Conservation (phyloP, 2,797 vertebrate species). For the Xerus rutilus region DNA sequence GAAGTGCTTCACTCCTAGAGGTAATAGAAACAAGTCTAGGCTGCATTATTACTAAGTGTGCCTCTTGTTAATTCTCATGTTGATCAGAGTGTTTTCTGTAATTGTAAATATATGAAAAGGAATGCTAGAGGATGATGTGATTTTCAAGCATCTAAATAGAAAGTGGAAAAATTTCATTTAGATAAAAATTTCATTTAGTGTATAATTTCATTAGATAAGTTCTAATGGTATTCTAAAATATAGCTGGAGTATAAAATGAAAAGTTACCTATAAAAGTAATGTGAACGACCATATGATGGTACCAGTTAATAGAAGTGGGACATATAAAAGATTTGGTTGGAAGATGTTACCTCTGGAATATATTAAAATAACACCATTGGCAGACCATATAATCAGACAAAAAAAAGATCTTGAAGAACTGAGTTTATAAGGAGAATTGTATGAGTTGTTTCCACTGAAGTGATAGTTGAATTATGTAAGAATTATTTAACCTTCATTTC, state of each 20-base stretch:
- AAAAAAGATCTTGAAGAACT: neutral
- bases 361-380: neutral
- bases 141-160: neutral
- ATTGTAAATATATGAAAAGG: neutral
- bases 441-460: neutral
- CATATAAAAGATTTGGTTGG: neutral
- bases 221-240: neutral
- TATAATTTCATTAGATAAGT: too few relatives aligned
- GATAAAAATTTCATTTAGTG: neutral
- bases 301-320: neutral
- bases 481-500: neutral
- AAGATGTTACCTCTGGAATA: neutral
- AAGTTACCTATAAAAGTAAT: neutral
- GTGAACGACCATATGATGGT: too few relatives aligned
- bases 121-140: neutral
- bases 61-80: neutral
- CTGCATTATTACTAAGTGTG: neutral
- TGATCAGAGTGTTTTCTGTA: neutral
- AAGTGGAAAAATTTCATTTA: neutral
- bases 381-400: neutral
- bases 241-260: neutral
- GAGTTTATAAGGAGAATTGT: neutral
- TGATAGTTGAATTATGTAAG: neutral
- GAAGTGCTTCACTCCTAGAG: neutral
- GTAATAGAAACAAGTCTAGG: neutral